These are phyloP conservation scores for Melangyna quadrimaculata DNA, from an alignment of 2,888 invertebrate genomes.

Conservation along the genomic window DNA sequence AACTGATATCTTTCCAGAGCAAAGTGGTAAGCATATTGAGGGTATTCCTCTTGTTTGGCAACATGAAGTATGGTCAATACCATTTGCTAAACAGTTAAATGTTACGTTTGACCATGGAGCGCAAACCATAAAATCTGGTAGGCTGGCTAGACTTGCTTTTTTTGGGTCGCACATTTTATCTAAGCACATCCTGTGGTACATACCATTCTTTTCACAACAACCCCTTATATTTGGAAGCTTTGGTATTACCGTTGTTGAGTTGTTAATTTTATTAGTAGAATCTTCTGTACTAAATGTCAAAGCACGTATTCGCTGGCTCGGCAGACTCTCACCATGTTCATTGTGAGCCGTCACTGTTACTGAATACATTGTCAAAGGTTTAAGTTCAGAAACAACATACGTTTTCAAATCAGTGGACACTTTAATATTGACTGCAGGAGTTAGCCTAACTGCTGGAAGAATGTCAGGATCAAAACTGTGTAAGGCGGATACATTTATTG, in stretches of 20 bases:
- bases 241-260: constrained; percentile 83
- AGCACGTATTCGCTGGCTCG: constrained; percentile 87
- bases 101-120: constrained; percentile 93
- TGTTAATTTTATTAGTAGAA: constrained; percentile 25
- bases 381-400: constrained; percentile 81
- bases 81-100: constrained; percentile 90
- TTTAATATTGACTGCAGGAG: constrained; percentile 81
- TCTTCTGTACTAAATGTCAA: constrained; percentile 84
- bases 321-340: constrained; percentile 88
- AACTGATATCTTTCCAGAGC: constrained; percentile 89
- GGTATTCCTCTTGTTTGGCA: constrained; percentile 89
- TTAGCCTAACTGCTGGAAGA: constrained; percentile 56
- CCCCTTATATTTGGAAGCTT: constrained; percentile 88
- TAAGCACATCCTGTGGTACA: constrained; percentile 88
- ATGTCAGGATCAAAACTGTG: constrained; percentile 85
- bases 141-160: constrained; percentile 81
- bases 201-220: constrained; percentile 88
- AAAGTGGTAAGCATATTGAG: constrained; percentile 87
- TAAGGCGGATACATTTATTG: constrained; percentile 87
- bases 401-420: constrained; percentile 4
- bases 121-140: constrained; percentile 92
- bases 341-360: constrained; percentile 88
- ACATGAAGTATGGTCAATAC: constrained; percentile 91
- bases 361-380: constrained; percentile 92
- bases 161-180: constrained; percentile 91